Evolutionary conservation across 2,113 vertebrate genomes (phyloP).

Genomic region (Megaleporinus macrocephalus): DNA sequence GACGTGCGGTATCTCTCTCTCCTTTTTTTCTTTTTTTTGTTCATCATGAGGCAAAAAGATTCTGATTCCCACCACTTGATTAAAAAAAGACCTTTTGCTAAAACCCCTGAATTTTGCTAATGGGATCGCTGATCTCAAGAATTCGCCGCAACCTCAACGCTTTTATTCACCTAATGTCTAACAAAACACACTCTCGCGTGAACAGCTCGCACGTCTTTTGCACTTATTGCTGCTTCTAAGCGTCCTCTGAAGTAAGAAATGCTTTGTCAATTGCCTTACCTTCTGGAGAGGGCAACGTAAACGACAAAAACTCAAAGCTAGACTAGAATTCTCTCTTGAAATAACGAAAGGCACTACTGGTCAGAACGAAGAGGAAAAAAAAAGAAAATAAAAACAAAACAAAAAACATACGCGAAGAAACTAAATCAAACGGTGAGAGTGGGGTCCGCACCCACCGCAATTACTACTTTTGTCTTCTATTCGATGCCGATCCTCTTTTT

Average conservation of each 20-base stretch:
- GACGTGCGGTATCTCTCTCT: conserved; percentile 47
- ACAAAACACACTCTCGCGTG: conserved; percentile 74
- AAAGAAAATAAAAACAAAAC: conserved; percentile 65
- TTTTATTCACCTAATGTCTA: conserved; percentile 79
- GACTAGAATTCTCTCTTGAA: conserved; percentile 87
- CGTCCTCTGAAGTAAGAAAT: conserved; percentile 70
- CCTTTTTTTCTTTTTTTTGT: conserved; percentile 72
- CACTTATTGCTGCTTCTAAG: conserved; percentile 88
- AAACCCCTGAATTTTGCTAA: conserved; percentile 88
- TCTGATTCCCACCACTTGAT: conserved; percentile 82
- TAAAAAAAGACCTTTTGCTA: conserved; percentile 68
- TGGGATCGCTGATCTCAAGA: conserved; percentile 93
- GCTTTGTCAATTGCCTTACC: conserved; percentile 49
- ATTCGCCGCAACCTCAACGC: conserved; percentile 89
- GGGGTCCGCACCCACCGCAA: conserved; percentile 61
- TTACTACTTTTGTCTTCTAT: conserved; percentile 28
- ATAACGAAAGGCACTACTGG: conserved; percentile 99
- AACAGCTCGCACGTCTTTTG: conserved; percentile 72
- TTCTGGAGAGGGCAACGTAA: conserved; percentile 56
- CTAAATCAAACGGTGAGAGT: conserved; percentile 34
- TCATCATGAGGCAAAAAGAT: conserved; percentile 78
- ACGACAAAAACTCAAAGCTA: conserved; percentile 71
- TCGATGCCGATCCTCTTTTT: conserved; percentile 68
- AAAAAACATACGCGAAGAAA: background rate
- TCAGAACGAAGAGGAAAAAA: conserved; percentile 83